Evolutionary conservation across 2,888 invertebrate genomes (phyloP), one percentile per base, ranked within the genome.

Genomic region (Meganola albula): DNA sequence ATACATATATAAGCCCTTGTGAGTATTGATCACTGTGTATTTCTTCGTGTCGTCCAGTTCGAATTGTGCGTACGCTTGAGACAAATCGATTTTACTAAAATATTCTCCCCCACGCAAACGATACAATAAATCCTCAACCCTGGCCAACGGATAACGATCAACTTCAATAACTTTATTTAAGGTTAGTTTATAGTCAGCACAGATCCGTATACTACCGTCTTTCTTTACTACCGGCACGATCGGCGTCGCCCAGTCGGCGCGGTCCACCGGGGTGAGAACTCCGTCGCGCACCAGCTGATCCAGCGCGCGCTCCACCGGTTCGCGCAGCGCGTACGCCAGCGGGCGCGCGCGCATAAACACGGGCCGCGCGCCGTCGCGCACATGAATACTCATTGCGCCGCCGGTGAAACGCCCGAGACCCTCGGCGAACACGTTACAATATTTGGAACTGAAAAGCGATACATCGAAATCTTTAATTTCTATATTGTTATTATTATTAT

Each of bases 391-490:
- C 12, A 31, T 25, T 8, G 24, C 14, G 16, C 24, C 24, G 24
- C 24, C 31, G 18, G 24, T 31, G 25, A 27, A 32, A 5, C 26
- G 14, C 12, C 32, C 32, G 24, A 32, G 22, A 4, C 32, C 32
- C 13, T 27, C 27, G 26, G 32, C 32, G 18, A 32, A 32, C 32
- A 32, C 27, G 6, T 32, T 21, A 32, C 14, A 26, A 10, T 26
- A 32, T 32, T 24, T 32, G 32, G 27, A 26, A 32, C 26, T 32
- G 26, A 32, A 32, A 23, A 10, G 10, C n/a, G n/a, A n/a, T n/a
- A n/a, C n/a, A n/a, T n/a, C n/a, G n/a, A n/a, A n/a, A n/a, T n/a
- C n/a, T n/a, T n/a, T n/a, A n/a, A n/a, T n/a, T n/a, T n/a, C n/a
- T n/a, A n/a, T n/a, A n/a, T n/a, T n/a, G n/a, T n/a, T n/a, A n/a